Conservation (phyloP, 2,797 vertebrate species). For the Spheniscus humboldti region DNA sequence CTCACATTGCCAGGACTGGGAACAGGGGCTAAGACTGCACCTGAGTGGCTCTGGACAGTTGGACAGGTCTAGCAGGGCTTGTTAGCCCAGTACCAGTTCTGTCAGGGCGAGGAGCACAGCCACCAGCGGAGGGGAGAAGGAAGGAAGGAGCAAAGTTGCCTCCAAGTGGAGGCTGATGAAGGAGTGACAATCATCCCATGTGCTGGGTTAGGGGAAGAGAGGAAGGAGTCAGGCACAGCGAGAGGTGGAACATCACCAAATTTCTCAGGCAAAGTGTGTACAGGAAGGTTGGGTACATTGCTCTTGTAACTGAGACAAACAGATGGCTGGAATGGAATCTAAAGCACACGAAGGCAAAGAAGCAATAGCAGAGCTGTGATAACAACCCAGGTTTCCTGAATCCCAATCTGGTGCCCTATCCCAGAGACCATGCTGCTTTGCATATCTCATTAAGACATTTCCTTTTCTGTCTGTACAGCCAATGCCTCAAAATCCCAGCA, state of each 20-base stretch:
- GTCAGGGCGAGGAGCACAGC: not conserved
- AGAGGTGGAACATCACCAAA: not conserved
- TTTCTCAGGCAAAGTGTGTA: not conserved
- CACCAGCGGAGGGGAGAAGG: not conserved
- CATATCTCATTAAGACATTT: slow-evolving; percentile 19
- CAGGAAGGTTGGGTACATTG: slow-evolving; percentile 26
- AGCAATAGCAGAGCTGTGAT: slow-evolving; percentile 1
- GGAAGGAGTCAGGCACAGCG: not conserved
- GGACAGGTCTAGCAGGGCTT: fast-evolving
- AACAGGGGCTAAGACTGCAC: not conserved
- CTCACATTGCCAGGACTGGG: not conserved
- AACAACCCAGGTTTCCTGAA: slow-evolving; percentile 26
- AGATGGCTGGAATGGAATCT: slow-evolving; percentile 45
- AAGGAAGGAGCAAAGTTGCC: not conserved
- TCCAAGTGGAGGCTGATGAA: not conserved
- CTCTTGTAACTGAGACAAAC: slow-evolving; percentile 29
- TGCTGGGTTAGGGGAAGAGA: not conserved
- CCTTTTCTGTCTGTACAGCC: slow-evolving; percentile 22
- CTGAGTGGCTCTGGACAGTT: not conserved
- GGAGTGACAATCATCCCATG: not conserved
- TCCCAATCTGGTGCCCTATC: slow-evolving; percentile 38
- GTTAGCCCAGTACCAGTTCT: not conserved
- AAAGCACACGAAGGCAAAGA: not conserved
- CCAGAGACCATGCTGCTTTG: not conserved
- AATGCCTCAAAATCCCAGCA: not conserved